Base-by-base conservation (phyloP, 2,113 vertebrate genomes). In the Notothenia coriiceps region DNA sequence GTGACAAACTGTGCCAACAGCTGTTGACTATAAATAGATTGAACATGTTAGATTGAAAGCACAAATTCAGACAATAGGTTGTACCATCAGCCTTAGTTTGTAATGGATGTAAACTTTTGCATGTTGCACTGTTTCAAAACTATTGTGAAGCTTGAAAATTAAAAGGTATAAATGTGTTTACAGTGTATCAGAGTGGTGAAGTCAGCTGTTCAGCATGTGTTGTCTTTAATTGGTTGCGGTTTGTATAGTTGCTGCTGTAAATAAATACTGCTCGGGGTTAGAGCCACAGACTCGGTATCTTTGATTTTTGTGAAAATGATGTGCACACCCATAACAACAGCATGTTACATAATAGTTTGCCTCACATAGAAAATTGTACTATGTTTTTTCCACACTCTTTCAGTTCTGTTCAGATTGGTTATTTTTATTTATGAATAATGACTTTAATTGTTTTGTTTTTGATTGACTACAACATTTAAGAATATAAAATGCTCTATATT, bases 191-290 rank as follows among this genome's bases (percentile, higher is more conserved):
- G 25, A 61, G 50, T 4, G 44, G 60, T 47, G 35, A 4, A 15
- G 66, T 64, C 49, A 54, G 49, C 44, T 68, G 29, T 51, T 54
- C 33, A 56, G 35, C n/a, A 6, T 78, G 44, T 83, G 33, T 63
- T 46, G 17, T 68, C 18, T 55, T 62, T 55, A 22, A n/a, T 10
- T 49, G 35, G 56, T 72, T 83, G 29, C 2, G 47, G 65, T 71
- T 83, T 83, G 43, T 82, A 33, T 59, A 52, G 9, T 70, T 79
- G 10, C 20, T 70, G 5, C 60, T 84, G 77, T 90, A 90, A 90
- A 89, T 91, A 90, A 85, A 90, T 60, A 0, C 56, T 18, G n/a
- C 29, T 59, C 4, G 59, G 70, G 44, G 43, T 63, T 46, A 9
- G 80, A 79, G 20, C 6, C 20, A 8, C 14, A 15, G 9, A 68